Evolutionary conservation across 2,113 vertebrate genomes (phyloP).

Genomic region (Hiodon tergisus): DNA sequence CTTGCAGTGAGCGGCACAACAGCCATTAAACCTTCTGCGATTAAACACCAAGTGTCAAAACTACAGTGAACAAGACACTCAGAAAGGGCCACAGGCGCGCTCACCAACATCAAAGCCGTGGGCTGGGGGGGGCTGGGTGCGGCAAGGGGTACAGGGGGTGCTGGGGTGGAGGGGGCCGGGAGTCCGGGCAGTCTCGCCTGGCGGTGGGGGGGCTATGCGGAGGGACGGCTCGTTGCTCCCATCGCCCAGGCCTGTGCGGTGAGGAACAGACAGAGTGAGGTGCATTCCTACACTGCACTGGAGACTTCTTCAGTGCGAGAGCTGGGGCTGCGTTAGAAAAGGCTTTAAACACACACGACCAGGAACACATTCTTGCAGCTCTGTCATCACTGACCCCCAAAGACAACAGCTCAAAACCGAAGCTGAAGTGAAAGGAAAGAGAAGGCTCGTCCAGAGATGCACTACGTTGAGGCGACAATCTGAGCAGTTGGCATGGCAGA

Average conservation of each 20-base stretch:
- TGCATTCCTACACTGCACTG: neutral
- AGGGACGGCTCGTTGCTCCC: slow-evolving; percentile 67
- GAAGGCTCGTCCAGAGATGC: too few relatives aligned
- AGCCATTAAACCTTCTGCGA: too few relatives aligned
- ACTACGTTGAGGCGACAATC: too few relatives aligned
- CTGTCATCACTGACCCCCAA: too few relatives aligned
- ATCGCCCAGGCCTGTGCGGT: slow-evolving; percentile 64
- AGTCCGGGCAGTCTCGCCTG: slow-evolving; percentile 60
- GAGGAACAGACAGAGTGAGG: neutral
- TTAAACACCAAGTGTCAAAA: neutral
- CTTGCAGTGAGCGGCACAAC: too few relatives aligned
- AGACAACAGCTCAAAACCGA: too few relatives aligned
- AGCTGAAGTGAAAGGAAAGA: too few relatives aligned
- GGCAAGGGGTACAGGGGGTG: slow-evolving; percentile 60
- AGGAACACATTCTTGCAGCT: too few relatives aligned
- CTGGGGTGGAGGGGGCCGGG: slow-evolving; percentile 48
- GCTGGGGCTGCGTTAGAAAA: too few relatives aligned
- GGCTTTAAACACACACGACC: too few relatives aligned
- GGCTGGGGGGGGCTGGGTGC: slow-evolving; percentile 70
- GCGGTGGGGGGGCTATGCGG: slow-evolving; percentile 50
- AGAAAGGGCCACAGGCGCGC: slow-evolving; percentile 1
- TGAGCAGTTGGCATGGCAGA: too few relatives aligned
- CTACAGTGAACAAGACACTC: neutral
- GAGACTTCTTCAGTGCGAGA: neutral
- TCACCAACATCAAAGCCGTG: slow-evolving; percentile 55